phyloP scores from a whole-genome alignment of 2,888 invertebrate genomes.

The Neelides folsomi region DNA sequence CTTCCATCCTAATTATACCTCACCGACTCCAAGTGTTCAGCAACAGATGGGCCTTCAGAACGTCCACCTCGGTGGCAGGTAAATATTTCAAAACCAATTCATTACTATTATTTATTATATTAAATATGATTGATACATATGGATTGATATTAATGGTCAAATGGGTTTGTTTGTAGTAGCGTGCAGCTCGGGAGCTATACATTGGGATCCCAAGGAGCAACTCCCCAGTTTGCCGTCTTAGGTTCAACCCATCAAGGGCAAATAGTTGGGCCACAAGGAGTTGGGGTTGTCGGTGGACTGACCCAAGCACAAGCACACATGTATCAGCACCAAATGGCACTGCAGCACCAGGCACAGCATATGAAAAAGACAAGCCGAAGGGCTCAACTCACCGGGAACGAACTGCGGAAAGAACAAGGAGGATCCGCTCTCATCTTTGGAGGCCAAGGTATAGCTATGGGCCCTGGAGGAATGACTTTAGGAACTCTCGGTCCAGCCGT shows the following conservation, averaged over 20 bases:
- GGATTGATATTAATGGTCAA: too few relatives aligned
- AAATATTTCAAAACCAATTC: too few relatives aligned
- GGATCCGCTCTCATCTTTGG: slow-evolving; percentile 28
- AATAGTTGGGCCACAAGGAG: slow-evolving; percentile 17
- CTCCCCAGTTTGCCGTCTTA: not conserved
- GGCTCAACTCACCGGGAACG: slow-evolving; percentile 22
- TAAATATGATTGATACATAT: too few relatives aligned
- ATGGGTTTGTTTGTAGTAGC: slow-evolving; percentile 15
- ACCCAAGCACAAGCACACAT: slow-evolving; percentile 33
- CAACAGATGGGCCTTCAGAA: too few relatives aligned
- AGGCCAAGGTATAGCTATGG: slow-evolving; percentile 27
- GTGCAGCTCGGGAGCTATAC: not conserved
- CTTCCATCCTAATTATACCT: slow-evolving; percentile 26
- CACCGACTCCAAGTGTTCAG: too few relatives aligned
- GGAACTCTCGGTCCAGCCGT: slow-evolving; percentile 33
- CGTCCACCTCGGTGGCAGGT: too few relatives aligned
- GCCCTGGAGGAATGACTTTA: slow-evolving; percentile 30
- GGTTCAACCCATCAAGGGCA: slow-evolving; percentile 28
- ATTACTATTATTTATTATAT: too few relatives aligned
- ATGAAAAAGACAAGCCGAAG: slow-evolving; percentile 38
- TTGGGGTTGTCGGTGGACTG: slow-evolving; percentile 29
- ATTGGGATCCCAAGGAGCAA: not conserved
- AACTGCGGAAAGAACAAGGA: slow-evolving; percentile 19
- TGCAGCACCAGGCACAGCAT: slow-evolving; percentile 40
- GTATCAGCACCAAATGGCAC: slow-evolving; percentile 38